These are phyloP conservation scores for Leucophenga maculata DNA, from an alignment of 2,888 invertebrate species.

Conservation along the genomic window DNA sequence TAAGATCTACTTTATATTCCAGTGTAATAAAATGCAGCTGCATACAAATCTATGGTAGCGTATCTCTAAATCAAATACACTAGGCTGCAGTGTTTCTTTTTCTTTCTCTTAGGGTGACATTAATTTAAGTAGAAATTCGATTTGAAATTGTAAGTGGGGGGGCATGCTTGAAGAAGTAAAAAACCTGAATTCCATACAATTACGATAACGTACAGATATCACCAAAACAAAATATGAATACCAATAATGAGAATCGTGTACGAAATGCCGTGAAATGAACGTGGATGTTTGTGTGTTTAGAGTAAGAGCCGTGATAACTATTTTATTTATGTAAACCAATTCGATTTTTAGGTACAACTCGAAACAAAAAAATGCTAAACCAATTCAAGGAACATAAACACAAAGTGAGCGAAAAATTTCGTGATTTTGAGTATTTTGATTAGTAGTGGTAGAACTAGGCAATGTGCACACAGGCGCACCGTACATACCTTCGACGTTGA, in stretches of 20 bases:
- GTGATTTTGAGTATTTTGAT: slow-evolving; percentile 30
- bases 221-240: not conserved
- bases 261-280: slow-evolving; percentile 7
- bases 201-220: too few relatives aligned
- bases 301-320: not conserved
- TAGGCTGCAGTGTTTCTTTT: too few relatives aligned
- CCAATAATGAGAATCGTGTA: slow-evolving; percentile 29
- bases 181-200: slow-evolving; percentile 33
- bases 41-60: too few relatives aligned
- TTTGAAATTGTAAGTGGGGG: too few relatives aligned
- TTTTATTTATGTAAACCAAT: slow-evolving; percentile 13
- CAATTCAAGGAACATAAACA: slow-evolving; percentile 27
- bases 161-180: not conserved
- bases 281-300: not conserved
- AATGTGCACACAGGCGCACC: slow-evolving; percentile 17
- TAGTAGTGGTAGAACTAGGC: slow-evolving; percentile 24
- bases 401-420: slow-evolving; percentile 7
- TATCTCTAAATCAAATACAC: too few relatives aligned
- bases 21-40: too few relatives aligned
- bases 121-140: too few relatives aligned
- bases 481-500: slow-evolving; percentile 92
- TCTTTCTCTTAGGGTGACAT: too few relatives aligned
- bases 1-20: too few relatives aligned
- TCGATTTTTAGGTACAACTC: slow-evolving; percentile 1
- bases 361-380: slow-evolving; percentile 29